phyloP scores from a whole-genome alignment of 2,113 vertebrate genomes.

The Odontesthes bonariensis region DNA sequence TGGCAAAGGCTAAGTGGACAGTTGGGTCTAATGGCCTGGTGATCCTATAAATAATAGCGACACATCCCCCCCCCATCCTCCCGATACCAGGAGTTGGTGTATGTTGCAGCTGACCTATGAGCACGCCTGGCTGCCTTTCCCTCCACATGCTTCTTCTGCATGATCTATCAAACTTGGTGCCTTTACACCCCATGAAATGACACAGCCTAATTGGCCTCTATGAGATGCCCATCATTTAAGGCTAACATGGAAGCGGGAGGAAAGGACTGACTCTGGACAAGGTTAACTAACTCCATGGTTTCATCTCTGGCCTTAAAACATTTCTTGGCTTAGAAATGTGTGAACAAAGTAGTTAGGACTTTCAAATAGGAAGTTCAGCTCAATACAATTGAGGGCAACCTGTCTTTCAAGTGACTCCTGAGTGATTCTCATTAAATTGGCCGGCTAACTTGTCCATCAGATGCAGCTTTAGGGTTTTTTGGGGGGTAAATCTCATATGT shows the following conservation, averaged over 20 bases:
- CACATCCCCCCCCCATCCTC: conserved; percentile 64
- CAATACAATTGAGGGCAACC: not conserved
- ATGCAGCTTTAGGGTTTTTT: conserved; percentile 11
- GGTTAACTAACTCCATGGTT: conserved; percentile 77
- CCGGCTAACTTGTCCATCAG: conserved; percentile 13
- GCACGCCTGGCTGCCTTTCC: conserved; percentile 68
- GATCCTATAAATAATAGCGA: conserved; percentile 82
- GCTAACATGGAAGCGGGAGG: conserved; percentile 36
- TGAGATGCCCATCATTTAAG: conserved; percentile 75
- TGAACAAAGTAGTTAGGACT: conserved; percentile 24
- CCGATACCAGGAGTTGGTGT: conserved; percentile 37
- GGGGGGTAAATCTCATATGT: conserved; percentile 15
- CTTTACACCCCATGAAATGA: conserved; percentile 66
- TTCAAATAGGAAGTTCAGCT: not conserved
- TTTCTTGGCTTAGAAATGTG: conserved; percentile 30
- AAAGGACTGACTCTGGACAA: conserved; percentile 69
- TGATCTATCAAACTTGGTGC: conserved; percentile 75
- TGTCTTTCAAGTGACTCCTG: not conserved
- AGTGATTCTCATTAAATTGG: conserved; percentile 6
- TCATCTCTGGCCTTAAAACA: conserved; percentile 47
- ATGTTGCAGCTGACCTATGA: conserved; percentile 71
- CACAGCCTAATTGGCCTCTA: conserved; percentile 81
- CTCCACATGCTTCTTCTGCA: conserved; percentile 63
- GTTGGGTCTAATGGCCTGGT: conserved; percentile 76
- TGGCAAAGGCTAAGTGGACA: conserved; percentile 80